Percentiles rank a stretch among this genome's conserved stretches.
Conservation (phyloP, 2,888 invertebrate genomes). For the Campopleginae sp. region DNA sequence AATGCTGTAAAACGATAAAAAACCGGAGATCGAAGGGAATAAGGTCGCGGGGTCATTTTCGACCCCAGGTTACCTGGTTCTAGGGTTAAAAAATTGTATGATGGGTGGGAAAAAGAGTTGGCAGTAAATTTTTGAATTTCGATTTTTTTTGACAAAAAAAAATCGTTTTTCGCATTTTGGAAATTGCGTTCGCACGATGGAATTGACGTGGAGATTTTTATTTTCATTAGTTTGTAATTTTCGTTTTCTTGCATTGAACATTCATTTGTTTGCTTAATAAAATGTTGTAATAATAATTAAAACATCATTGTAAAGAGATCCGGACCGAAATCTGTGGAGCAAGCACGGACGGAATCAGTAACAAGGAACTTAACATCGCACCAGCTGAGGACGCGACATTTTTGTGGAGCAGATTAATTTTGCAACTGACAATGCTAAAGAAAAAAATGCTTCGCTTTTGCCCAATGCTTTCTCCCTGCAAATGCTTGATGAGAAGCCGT, state of each 20-base stretch:
- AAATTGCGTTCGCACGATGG: neutral
- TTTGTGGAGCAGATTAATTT: neutral
- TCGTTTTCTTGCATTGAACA: neutral
- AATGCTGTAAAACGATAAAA: no score
- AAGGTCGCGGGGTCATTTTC: no score
- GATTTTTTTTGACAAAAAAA: neutral
- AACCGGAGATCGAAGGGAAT: no score
- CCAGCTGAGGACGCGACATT: neutral
- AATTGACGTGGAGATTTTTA: neutral
- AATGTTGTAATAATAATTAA: neutral
- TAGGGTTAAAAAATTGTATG: no score
- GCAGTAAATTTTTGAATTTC: neutral
- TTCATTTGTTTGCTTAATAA: neutral
- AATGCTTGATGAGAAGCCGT: slow-evolving; percentile 51
- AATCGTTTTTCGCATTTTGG: neutral
- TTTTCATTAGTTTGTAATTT: neutral
- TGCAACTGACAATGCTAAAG: slow-evolving; percentile 43
- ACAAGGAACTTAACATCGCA: slow-evolving; percentile 52
- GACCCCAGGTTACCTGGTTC: no score
- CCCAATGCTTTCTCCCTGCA: slow-evolving; percentile 46
- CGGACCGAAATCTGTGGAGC: slow-evolving; percentile 26
- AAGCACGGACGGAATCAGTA: slow-evolving; percentile 14
- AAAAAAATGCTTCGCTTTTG: slow-evolving; percentile 59
- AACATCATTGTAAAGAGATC: slow-evolving; percentile 11
- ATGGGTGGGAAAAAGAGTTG: neutral